A percentile compares a stretch with the other conserved stretches of the same genome.
Conservation (phyloP, 2,888 invertebrate species). For the Spodoptera exigua region DNA sequence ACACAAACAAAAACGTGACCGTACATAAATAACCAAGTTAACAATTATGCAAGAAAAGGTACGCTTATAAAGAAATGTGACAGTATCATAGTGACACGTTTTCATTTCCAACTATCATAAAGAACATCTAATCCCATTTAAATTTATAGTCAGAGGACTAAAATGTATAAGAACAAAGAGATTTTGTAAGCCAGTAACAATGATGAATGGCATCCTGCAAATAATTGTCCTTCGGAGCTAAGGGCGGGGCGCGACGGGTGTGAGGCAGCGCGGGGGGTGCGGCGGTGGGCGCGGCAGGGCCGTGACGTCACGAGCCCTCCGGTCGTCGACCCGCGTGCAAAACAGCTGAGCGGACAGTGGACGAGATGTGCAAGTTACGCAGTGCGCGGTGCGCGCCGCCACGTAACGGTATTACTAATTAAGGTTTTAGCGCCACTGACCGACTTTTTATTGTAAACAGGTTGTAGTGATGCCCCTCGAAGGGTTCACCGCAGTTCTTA, state of each 20-base stretch:
- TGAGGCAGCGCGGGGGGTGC: conserved; percentile 50
- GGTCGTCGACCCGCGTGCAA: conserved; percentile 73
- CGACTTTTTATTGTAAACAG: conserved; percentile 55
- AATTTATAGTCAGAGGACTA: conserved; percentile 50
- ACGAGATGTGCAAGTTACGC: conserved; percentile 50
- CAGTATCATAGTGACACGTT: conserved; percentile 40
- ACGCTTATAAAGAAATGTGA: conserved; percentile 15
- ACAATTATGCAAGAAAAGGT: conserved; percentile 21
- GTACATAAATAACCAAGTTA: conserved; percentile 34
- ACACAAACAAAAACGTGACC: conserved; percentile 39
- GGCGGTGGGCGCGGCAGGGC: conserved; percentile 73
- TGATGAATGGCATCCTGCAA: conserved; percentile 84
- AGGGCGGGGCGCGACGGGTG: conserved; percentile 60
- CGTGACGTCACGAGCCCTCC: conserved; percentile 81
- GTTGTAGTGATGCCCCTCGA: conserved; percentile 27
- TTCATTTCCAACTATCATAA: conserved; percentile 48
- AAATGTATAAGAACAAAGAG: conserved; percentile 66
- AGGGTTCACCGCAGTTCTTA: conserved; percentile 35
- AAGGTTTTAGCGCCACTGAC: conserved; percentile 58
- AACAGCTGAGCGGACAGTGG: conserved; percentile 74
- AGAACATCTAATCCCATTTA: conserved; percentile 53
- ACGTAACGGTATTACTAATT: conserved; percentile 56
- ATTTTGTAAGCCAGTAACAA: conserved; percentile 67
- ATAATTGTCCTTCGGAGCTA: conserved; percentile 76
- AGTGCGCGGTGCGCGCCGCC: conserved; percentile 19